Conservation (phyloP, 2,113 vertebrate genomes). For the Pollachius pollachius region DNA sequence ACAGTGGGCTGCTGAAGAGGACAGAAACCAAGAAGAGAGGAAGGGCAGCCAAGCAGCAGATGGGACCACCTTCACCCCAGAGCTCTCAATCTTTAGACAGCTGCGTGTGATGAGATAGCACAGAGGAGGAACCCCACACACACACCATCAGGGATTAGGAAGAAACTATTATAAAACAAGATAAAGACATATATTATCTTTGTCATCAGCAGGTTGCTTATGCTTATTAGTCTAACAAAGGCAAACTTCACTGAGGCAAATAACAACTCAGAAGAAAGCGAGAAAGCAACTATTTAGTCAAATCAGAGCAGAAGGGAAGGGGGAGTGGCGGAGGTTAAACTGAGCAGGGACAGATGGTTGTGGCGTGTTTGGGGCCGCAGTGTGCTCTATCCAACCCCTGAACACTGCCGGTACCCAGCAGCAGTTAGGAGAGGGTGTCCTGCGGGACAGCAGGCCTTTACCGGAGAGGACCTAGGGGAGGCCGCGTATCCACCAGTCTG, state of each 20-base stretch:
- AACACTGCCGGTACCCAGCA: too few relatives aligned
- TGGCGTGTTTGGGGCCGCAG: too few relatives aligned
- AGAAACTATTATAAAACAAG: slow-evolving; percentile 52
- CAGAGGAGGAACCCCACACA: background rate
- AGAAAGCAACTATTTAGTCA: slow-evolving; percentile 4
- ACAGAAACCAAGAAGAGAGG: slow-evolving; percentile 2
- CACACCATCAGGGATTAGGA: slow-evolving; percentile 66
- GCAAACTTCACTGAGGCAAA: background rate
- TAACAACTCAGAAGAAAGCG: background rate
- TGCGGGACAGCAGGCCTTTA: too few relatives aligned
- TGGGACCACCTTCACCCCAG: slow-evolving; percentile 75
- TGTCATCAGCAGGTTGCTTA: slow-evolving; percentile 66
- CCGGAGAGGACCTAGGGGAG: too few relatives aligned
- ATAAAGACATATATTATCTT: slow-evolving; percentile 59
- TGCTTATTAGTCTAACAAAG: slow-evolving; percentile 57
- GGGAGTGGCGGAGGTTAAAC: slow-evolving; percentile 14
- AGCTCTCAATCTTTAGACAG: slow-evolving; percentile 71
- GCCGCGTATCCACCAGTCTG: too few relatives aligned
- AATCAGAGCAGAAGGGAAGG: slow-evolving; percentile 17
- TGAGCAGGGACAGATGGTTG: too few relatives aligned
- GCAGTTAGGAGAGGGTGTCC: too few relatives aligned
- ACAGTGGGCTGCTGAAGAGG: background rate
- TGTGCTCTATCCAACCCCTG: too few relatives aligned
- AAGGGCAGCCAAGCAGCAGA: slow-evolving; percentile 28
- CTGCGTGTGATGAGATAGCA: slow-evolving; percentile 36